A percentile compares a stretch with the other conserved stretches of the same genome.
Evolutionary conservation across 2,113 vertebrate genomes (phyloP).

Genomic region (Nymphicus hollandicus): DNA sequence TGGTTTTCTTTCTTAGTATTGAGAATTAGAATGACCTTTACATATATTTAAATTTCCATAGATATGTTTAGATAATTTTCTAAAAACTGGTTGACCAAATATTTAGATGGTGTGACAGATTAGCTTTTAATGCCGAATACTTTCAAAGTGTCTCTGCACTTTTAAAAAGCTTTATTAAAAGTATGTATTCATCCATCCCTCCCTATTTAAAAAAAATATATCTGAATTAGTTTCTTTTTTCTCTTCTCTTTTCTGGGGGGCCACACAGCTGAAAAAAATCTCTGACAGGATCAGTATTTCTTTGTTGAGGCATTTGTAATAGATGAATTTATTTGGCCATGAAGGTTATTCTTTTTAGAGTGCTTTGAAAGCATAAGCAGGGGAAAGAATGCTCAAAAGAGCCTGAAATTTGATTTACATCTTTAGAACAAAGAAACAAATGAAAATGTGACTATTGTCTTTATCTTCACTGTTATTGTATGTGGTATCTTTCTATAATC

Average conservation of each 20-base stretch:
- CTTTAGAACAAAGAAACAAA: constrained; percentile 80
- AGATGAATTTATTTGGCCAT: constrained; percentile 60
- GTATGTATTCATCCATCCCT: neutral
- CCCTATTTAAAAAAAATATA: neutral
- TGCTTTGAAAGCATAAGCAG: constrained; percentile 43
- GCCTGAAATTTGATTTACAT: constrained; percentile 70
- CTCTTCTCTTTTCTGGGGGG: constrained; percentile 12
- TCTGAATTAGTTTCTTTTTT: constrained; percentile 13
- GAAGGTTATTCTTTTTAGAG: constrained; percentile 44
- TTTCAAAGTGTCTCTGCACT: neutral
- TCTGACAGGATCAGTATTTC: constrained; percentile 53
- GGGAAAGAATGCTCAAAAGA: constrained; percentile 52
- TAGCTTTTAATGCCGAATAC: constrained; percentile 22
- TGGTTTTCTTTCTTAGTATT: neutral
- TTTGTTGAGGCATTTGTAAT: constrained; percentile 62
- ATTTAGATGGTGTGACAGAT: constrained; percentile 54
- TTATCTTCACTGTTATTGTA: constrained; percentile 68
- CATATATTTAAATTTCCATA: neutral
- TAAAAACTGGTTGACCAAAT: constrained; percentile 59
- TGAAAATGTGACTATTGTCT: constrained; percentile 79
- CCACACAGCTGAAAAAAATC: constrained; percentile 18
- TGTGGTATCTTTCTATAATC: constrained; percentile 72
- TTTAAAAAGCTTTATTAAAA: constrained; percentile 51
- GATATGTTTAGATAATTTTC: constrained; percentile 43
- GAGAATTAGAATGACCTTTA: constrained; percentile 24